A percentile compares a stretch with the other conserved stretches of the same genome.
These are phyloP conservation scores for Laticauda laticaudata DNA, from an alignment of 2,113 vertebrate species.

Conservation along the genomic window DNA sequence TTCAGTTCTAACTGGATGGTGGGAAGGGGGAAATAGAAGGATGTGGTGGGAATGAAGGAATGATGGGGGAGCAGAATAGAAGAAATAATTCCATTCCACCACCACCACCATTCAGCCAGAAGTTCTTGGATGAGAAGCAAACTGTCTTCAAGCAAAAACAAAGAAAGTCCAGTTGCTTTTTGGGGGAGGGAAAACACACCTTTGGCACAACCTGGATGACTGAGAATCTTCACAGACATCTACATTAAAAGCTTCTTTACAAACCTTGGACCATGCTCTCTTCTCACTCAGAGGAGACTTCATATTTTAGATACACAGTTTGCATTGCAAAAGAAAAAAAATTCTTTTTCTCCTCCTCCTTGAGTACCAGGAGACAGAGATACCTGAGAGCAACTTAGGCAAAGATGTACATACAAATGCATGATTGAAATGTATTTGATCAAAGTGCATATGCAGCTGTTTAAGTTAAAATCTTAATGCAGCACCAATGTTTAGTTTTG, in stretches of 20 bases:
- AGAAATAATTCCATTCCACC: background rate
- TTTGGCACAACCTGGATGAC: background rate
- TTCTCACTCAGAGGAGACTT: background rate
- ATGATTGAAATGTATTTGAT: background rate
- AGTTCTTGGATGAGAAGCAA: background rate
- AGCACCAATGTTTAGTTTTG: background rate
- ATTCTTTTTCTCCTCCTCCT: background rate
- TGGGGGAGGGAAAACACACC: accelerated
- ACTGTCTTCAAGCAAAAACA: background rate
- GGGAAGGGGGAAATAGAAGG: background rate
- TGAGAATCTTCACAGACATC: background rate
- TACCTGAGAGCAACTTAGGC: background rate
- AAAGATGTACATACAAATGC: background rate
- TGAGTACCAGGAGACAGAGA: background rate
- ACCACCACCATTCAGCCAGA: background rate
- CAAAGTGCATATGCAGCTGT: background rate
- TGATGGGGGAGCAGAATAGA: background rate
- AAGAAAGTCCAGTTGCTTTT: background rate
- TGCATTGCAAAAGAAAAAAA: background rate
- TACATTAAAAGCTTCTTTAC: background rate
- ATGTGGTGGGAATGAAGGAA: background rate
- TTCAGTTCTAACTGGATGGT: background rate
- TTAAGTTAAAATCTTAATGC: background rate
- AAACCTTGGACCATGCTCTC: background rate
- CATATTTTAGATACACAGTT: background rate